Evolutionary conservation across 2,797 vertebrate species (phyloP), one percentile per base, ranked within the genome.

Genomic region (Uromys caudimaculatus): DNA sequence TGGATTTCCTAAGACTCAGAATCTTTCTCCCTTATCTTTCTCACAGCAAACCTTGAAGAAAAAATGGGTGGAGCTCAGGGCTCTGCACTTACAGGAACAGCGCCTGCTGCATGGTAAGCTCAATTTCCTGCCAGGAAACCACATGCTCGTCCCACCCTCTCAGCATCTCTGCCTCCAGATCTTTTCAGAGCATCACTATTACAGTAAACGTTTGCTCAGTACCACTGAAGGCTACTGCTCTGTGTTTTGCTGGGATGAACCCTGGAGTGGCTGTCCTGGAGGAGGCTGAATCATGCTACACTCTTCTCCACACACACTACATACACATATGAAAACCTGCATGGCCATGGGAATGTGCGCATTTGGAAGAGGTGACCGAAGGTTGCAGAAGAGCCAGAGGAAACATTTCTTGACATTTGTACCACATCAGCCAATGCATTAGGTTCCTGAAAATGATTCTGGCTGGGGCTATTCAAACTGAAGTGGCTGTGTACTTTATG

Each of bases 81-180:
- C 98, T 0, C 98, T 99, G n/a, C 99, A 98, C n/a, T 97, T 98
- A 97, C 99, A 98, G 98, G 99, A 99, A 98, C 99, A 98, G 35
- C 99, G 97, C 16, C 97, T 99, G 50, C 97, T 98, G 98, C 98
- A 98, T 97, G 99, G 99, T 99, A 98, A 98, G 97, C 94, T 38
- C 9, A 23, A 12, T 50, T 97, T 97, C 96, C 98, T 98, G 97
- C 95, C 97, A 94, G 98, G 96, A 99, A 98, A 98, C 98, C 98
- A 77, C 98, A 98, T 78, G 54, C 62, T 67, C 86, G 91, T 97
- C 98, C 98, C 97, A 98, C 97, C 88, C n/a, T 87, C 77, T 76
- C 76, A 76, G 76, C 27, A 23, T 85, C 96, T 89, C 81, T 86
- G 24, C 67, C 19, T 78, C 24, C 78, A 83, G 50, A 9, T 83